Evolutionary conservation across 2,113 vertebrate species (phyloP).

Genomic region (Lanius ludovicianus): DNA sequence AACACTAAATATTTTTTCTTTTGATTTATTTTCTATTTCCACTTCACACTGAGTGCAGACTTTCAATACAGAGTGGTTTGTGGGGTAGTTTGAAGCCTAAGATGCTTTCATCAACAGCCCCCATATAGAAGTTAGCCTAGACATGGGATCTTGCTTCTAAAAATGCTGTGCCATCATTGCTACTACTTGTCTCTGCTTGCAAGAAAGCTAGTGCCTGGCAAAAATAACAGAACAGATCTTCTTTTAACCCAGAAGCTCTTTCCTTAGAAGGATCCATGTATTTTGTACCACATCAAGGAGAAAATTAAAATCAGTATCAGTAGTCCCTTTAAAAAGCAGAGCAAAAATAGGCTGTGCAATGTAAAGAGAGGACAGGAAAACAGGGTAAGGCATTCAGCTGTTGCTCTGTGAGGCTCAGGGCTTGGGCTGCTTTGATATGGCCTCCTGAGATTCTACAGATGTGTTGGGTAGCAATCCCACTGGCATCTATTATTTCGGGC

Average conservation of each 20-base stretch:
- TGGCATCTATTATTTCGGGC: background rate
- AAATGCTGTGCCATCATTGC: background rate
- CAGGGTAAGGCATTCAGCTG: background rate
- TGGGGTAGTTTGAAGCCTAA: background rate
- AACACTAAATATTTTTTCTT: background rate
- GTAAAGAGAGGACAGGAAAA: background rate
- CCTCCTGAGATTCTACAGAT: background rate
- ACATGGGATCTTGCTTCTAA: background rate
- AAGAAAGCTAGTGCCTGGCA: background rate
- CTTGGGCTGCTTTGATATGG: background rate
- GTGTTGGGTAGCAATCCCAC: background rate
- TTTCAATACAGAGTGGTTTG: background rate
- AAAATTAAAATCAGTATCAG: background rate
- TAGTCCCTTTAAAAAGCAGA: background rate
- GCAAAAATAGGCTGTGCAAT: background rate
- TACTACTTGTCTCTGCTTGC: background rate
- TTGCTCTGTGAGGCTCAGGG: background rate
- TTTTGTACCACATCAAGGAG: background rate
- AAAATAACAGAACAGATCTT: background rate
- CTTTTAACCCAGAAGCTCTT: background rate
- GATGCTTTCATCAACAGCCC: background rate
- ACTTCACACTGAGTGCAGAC: background rate
- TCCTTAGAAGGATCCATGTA: background rate
- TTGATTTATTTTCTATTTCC: background rate
- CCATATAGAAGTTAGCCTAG: background rate